Base-by-base conservation (phyloP, 2,113 vertebrate genomes). In the Atractosteus spatula region DNA sequence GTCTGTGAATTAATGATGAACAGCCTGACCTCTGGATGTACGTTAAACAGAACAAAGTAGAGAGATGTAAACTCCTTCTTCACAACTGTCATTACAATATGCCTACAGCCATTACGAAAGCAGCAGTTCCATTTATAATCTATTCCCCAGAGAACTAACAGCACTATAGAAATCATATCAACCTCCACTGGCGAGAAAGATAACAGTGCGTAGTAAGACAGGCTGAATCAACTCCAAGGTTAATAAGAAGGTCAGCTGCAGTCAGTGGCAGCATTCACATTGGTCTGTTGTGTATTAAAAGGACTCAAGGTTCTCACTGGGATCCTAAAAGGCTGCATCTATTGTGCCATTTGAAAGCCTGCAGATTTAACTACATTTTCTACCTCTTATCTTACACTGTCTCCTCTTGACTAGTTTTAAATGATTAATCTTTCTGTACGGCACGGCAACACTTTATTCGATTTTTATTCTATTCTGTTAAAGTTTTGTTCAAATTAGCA, bases 121-220 rank as follows among this genome's bases (percentile, higher is more conserved):
- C 68, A 42, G 68, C 54, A 43, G 54, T 69, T 69, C 54, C 68
- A 57, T 69, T 57, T 69, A 57, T 69, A 41, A 41, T 64, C 68
- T 42, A 13, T 13, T 57, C 54, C 68, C 54, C 68, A n/a, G 68
- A 41, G 41, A 57, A n/a, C 55, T 41, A 69, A 56, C 17, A 59
- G 13, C 16, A 16, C 45, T 51, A 29, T 41, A 68, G 66, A 51
- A 54, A 68, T 68, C 66, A 54, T 17, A 68, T 47, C 62, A 64
- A 29, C 44, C 68, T 57, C 17, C 54, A 1, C 4, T 43, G 54
- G 55, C 68, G 12, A 7, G 54, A 57, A 69, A 29, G 17, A 57
- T 57, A 69, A 41, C 17, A 69, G 41, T 41, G 55, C 68, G 42
- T 69, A 17, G 42, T 56, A 42, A 69, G 68, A 69, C 45, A 42